These are phyloP conservation scores for Drosophila grimshawi DNA, from an alignment of 1,140 invertebrate genomes.

Conservation along the genomic window DNA sequence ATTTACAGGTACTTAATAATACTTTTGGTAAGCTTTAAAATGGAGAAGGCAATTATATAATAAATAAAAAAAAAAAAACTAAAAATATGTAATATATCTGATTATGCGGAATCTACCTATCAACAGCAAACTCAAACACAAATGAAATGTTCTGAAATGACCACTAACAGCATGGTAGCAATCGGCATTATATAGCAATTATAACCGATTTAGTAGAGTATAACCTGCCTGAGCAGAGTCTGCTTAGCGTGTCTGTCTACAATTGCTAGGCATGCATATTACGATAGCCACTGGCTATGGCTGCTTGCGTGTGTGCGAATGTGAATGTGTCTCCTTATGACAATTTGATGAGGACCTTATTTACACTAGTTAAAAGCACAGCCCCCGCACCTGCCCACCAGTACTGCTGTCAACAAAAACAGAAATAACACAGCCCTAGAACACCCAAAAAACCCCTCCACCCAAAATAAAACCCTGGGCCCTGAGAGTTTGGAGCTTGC, in stretches of 20 bases:
- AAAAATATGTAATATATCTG: too few species aligned
- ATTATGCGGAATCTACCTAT: too few species aligned
- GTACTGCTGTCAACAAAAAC: constrained; percentile 72
- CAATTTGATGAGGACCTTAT: constrained; percentile 83
- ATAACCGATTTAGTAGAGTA: constrained; percentile 26
- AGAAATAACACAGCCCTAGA: constrained; percentile 62
- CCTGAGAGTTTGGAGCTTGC: constrained; percentile 53
- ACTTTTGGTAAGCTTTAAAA: too few species aligned
- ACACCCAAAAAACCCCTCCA: constrained; percentile 33
- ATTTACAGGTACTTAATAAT: too few species aligned
- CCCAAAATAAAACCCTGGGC: constrained; percentile 9
- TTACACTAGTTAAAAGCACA: constrained; percentile 81
- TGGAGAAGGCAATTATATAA: too few species aligned
- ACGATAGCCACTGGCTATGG: constrained; percentile 47
- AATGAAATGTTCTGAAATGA: not conserved
- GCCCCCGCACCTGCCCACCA: not conserved
- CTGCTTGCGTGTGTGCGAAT: constrained; percentile 36
- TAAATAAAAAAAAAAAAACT: too few species aligned
- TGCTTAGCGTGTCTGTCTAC: constrained; percentile 56
- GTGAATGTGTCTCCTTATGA: constrained; percentile 72
- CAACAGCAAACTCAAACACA: not conserved
- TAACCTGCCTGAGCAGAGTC: constrained; percentile 20
- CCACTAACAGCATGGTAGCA: not conserved
- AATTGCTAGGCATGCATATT: constrained; percentile 66
- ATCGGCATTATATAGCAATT: not conserved